phyloP scores from a whole-genome alignment of 2,113 vertebrate species.

The Ailuropoda melanoleuca region DNA sequence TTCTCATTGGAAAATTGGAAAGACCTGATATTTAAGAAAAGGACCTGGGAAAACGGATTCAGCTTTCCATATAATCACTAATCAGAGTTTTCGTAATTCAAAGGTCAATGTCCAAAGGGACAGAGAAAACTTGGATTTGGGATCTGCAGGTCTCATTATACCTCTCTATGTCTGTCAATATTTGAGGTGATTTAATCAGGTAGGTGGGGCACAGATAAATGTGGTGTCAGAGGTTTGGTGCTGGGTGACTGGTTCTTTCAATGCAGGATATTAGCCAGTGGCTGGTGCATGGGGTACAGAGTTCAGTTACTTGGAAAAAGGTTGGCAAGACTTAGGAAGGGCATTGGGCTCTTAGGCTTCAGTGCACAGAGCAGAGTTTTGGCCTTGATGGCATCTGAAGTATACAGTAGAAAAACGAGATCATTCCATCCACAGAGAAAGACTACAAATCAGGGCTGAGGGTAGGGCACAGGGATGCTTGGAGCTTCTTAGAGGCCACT shows the following conservation, averaged over 20 bases:
- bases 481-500: not conserved
- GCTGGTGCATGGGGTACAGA: not conserved
- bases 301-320: not conserved
- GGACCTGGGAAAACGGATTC: not conserved
- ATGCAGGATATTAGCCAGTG: not conserved
- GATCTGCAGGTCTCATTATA: not conserved
- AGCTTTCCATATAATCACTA: not conserved
- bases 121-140: slow-evolving; percentile 48
- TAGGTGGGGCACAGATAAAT: slow-evolving; percentile 39
- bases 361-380: not conserved
- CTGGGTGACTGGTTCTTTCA: not conserved
- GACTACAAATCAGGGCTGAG: not conserved
- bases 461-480: not conserved
- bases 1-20: not conserved
- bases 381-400: not conserved
- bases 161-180: slow-evolving; percentile 57
- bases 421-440: not conserved
- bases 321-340: not conserved
- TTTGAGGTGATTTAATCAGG: slow-evolving; percentile 54
- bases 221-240: not conserved
- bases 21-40: not conserved
- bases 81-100: slow-evolving; percentile 27
- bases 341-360: not conserved
- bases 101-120: slow-evolving; percentile 61
- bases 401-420: not conserved